A percentile compares a stretch with the other conserved stretches of the same genome.
Evolutionary conservation across 2,888 invertebrate genomes (phyloP).

Genomic region (Lysandra coridon): DNA sequence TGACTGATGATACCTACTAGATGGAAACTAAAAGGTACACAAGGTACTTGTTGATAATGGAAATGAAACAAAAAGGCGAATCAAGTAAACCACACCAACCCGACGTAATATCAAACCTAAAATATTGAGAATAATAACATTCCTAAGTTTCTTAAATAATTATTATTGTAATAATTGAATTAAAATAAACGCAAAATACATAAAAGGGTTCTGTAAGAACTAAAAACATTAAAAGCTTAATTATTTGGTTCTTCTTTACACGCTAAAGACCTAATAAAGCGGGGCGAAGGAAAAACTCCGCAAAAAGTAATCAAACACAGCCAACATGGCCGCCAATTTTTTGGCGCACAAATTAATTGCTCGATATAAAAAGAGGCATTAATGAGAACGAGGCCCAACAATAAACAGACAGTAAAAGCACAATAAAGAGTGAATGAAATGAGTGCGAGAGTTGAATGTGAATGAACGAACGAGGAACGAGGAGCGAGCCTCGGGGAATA

Average conservation of each 20-base stretch:
- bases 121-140: background rate
- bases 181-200: background rate
- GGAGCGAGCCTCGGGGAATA: conserved; percentile 50
- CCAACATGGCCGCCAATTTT: conserved; percentile 20
- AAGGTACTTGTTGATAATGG: no score
- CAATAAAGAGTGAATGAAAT: conserved; percentile 70
- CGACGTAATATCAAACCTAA: no score
- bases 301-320: conserved; percentile 28
- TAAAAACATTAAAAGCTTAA: conserved; percentile 18
- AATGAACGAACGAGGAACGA: conserved; percentile 53
- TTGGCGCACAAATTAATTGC: conserved; percentile 33
- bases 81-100: no score
- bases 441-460: conserved; percentile 62
- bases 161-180: background rate
- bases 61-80: no score
- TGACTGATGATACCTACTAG: background rate
- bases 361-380: conserved; percentile 46
- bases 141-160: background rate
- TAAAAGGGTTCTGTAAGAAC: background rate
- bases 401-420: conserved; percentile 58
- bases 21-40: no score
- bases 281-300: background rate
- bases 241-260: conserved; percentile 3
- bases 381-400: conserved; percentile 55
- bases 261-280: conserved; percentile 24